Conservation (phyloP, 1,140 invertebrate species). For the Drosophila varians region DNA sequence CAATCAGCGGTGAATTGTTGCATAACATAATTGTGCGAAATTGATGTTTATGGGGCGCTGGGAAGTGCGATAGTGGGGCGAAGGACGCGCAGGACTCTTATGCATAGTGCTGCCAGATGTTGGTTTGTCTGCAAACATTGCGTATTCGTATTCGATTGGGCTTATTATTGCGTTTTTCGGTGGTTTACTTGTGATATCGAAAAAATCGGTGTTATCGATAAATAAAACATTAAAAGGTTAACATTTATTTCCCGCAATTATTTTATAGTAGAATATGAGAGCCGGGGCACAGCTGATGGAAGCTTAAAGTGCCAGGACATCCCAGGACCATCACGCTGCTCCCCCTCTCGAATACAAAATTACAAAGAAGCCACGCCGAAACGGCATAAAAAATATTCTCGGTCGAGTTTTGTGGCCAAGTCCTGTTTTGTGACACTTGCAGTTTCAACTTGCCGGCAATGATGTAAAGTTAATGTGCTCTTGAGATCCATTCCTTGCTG, state of each 20-base stretch:
- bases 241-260: too few species aligned
- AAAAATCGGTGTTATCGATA: too few species aligned
- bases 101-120: neutral
- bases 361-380: neutral
- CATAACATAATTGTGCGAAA: conserved; percentile 39
- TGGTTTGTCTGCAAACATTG: neutral
- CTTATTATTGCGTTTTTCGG: too few species aligned
- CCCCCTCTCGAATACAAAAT: too few species aligned
- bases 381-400: neutral
- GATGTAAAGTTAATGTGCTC: conserved; percentile 37
- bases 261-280: too few species aligned
- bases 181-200: too few species aligned
- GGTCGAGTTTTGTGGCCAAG: neutral
- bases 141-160: neutral
- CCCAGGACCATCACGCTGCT: too few species aligned
- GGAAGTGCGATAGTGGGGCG: neutral
- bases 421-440: neutral
- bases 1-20: conserved; percentile 55
- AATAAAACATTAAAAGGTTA: too few species aligned
- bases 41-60: conserved; percentile 10
- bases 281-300: too few species aligned
- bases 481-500: neutral
- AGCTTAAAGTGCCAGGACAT: too few species aligned
- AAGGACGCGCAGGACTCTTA: too few species aligned
- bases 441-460: conserved; percentile 2